Base-by-base conservation (phyloP, 2,113 vertebrate species). In the Dicerorhinus sumatrensis region DNA sequence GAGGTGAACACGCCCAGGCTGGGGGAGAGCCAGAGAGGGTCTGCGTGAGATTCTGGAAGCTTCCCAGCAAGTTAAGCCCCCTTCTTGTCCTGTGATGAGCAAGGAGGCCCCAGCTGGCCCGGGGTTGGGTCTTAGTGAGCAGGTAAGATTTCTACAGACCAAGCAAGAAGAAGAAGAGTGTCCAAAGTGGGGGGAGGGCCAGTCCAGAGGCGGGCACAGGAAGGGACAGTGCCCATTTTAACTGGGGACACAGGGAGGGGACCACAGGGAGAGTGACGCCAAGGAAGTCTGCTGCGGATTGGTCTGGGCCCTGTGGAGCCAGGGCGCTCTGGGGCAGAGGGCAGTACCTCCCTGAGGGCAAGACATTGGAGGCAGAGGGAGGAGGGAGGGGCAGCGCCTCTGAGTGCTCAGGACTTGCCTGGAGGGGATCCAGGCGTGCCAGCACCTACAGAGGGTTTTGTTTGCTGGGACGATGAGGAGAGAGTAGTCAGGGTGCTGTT, bases 371-470 rank as follows among this genome's bases (percentile, higher is more conserved):
- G 31, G 25, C 54, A n/a, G 29, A 33, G 14, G 21, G 8, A 0
- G 13, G 36, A 54, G 33, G 23, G 18, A 46, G 17, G 20, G 25
- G n/a, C 33, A 5, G 23, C 12, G 51, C 39, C 79, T 39, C 36
- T 60, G 8, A 14, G 16, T 21, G 33, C 25, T 10, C 62, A 11
- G 42, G 23, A 51, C 60, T 72, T 17, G 29, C 21, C 65, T 72
- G 21, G n/a, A 25, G 12, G 17, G 1, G 10, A 25, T 25, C 31
- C 2, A 16, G 36, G 20, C 29, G 2, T 1, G 0, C 29, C 16
- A 6, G 27, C 1, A 0, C 42, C 69, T 5, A 0, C 1, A 54
- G 14, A 31, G 13, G 17, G 8, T 0, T 63, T 67, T 54, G 42
- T 14, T 29, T 16, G 14, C 5, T 1, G 46, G 8, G 2, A 48